Evolutionary conservation across 2,113 vertebrate genomes (phyloP), one percentile per base, ranked within the genome.

Genomic region (Pogona vitticeps): DNA sequence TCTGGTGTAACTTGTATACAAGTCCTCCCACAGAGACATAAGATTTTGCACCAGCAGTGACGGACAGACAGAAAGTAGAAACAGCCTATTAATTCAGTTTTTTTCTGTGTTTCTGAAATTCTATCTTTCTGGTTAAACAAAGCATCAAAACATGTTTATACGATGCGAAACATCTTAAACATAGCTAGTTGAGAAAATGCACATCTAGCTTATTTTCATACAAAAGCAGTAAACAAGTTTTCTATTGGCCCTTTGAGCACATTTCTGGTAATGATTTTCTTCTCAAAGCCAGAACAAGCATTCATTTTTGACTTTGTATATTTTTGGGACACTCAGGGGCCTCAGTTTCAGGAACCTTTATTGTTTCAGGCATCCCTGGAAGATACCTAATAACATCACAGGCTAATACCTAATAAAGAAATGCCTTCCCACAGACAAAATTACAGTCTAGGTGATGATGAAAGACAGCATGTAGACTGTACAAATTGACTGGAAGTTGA

Each of bases 181-280:
- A 61, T 75, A 81, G 73, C 85, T 78, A 78, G 75, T 33, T 73
- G 56, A 73, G 77, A 75, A 73, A 81, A 81, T 73, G 21, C 78
- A 81, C 61, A 80, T 36, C 36, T 86, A 52, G 31, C 58, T 86
- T 63, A 86, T 81, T 80, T 73, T 73, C n/a, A 33, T 81, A 58
- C 38, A 75, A 80, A 86, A 86, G 68, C 70, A 86, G 58, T 73
- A 81, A 81, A 73, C 68, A 86, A 75, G 68, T 65, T 81, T 80
- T 86, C 78, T 81, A 80, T 38, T 63, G 56, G 77, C 63, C 85
- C 85, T 86, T 63, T 86, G 78, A 80, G 31, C 31, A 58, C 77
- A 63, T 80, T 86, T 86, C 70, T 42, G 38, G 31, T 17, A 81
- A n/a, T 31, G 21, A 86, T 52, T 38, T 72, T 38, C n/a, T 85